Conservation (phyloP, 30 jellyfish, hydroid and myxozoan genomes). For the Mastigias papua region DNA sequence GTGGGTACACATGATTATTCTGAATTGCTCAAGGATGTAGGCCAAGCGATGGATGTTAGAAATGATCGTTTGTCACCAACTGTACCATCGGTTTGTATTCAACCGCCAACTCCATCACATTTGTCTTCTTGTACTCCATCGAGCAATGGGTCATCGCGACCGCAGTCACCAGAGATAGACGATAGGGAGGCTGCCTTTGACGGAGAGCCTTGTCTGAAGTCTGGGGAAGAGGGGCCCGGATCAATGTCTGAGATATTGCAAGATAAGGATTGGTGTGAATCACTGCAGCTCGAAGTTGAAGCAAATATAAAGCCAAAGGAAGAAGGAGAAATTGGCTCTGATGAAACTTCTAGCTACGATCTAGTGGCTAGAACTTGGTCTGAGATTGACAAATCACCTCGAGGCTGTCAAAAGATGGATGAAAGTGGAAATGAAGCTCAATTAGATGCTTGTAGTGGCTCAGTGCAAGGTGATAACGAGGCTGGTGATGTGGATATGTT, state of each 20-base stretch:
- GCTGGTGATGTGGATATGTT: not conserved
- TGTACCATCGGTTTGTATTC: conserved; percentile 33
- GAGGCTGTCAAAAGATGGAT: not conserved
- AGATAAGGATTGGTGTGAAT: not conserved
- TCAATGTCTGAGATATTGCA: no score
- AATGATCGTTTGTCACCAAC: not conserved
- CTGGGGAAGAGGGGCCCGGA: not conserved
- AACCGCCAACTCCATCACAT: conserved; percentile 61
- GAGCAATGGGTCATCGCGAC: conserved; percentile 37
- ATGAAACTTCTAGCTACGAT: not conserved
- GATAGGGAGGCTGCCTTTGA: not conserved
- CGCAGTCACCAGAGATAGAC: conserved; percentile 30
- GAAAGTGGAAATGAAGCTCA: not conserved
- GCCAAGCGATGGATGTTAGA: not conserved
- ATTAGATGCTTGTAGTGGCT: not conserved
- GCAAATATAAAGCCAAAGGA: not conserved
- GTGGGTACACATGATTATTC: not conserved
- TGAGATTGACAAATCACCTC: not conserved
- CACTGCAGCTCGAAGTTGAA: not conserved
- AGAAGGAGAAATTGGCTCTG: not conserved
- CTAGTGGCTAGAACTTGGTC: not conserved
- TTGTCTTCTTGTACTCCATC: conserved; percentile 28
- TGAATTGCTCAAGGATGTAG: conserved; percentile 10
- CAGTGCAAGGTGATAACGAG: not conserved
- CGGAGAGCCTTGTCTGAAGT: not conserved